Conservation (phyloP, 2,113 vertebrate species). For the Corvus moneduloides region DNA sequence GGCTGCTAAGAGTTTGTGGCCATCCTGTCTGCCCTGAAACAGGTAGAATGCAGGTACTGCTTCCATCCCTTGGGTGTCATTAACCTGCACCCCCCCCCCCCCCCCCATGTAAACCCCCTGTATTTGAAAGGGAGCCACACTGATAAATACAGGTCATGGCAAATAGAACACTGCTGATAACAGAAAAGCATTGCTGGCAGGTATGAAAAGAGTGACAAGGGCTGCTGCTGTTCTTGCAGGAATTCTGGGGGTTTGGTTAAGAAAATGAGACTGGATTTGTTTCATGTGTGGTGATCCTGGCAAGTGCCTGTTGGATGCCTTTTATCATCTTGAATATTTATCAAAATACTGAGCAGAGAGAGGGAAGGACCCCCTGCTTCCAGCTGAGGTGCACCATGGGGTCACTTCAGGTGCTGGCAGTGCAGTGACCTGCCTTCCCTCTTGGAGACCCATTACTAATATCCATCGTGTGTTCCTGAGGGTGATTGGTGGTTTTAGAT, state of each 20-base stretch:
- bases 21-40: not conserved
- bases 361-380: not conserved
- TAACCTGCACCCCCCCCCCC: not conserved
- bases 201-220: not conserved
- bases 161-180: rapidly evolving
- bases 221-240: not conserved
- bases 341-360: not conserved
- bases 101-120: not conserved
- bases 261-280: not conserved
- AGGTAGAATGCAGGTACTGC: not conserved
- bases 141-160: not conserved
- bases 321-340: not conserved
- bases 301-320: not conserved
- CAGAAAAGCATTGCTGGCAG: not conserved
- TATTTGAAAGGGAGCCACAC: rapidly evolving
- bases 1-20: not conserved
- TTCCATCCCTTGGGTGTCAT: not conserved
- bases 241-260: rapidly evolving
- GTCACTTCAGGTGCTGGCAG: not conserved
- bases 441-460: rapidly evolving
- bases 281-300: not conserved
- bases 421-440: not conserved
- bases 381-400: not conserved
- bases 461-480: rapidly evolving
- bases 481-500: not conserved